Percentiles rank a stretch among this genome's conserved stretches.
These are phyloP conservation scores for Strongylocentrotus purpuratus DNA, from an alignment of 35 echinoderm and acorn worm species.

Conservation along the genomic window DNA sequence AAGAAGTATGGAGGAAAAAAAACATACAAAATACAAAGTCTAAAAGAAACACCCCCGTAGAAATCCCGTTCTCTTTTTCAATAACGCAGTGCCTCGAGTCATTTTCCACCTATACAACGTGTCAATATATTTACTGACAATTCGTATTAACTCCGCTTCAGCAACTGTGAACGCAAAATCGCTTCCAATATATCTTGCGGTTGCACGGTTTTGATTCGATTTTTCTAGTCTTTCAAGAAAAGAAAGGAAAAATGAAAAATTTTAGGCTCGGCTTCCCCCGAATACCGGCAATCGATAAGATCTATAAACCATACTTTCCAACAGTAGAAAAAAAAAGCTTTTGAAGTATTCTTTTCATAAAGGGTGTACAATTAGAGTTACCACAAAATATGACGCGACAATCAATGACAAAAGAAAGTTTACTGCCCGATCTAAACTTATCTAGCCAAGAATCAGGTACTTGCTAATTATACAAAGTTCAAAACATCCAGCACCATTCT, in stretches of 20 bases:
- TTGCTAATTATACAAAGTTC: not conserved
- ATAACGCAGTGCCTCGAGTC: not conserved
- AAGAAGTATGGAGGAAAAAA: not conserved
- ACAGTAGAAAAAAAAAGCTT: not conserved
- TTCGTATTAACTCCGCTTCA: constrained; percentile 4
- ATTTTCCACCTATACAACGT: constrained; percentile 36
- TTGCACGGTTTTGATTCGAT: not conserved
- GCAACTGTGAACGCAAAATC: constrained; percentile 20
- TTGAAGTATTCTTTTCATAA: not conserved
- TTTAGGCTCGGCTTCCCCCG: constrained; percentile 7
- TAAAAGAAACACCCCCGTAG: not conserved
- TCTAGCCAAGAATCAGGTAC: not conserved
- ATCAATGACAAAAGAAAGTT: not conserved
- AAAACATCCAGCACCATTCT: not conserved
- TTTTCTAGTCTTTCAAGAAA: constrained; percentile 3
- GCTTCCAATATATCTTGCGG: constrained; percentile 20
- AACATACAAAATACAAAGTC: not conserved
- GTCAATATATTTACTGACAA: constrained; percentile 26
- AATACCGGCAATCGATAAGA: constrained; percentile 18
- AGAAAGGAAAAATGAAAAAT: not conserved
- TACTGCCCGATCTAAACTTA: not conserved
- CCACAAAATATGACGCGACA: constrained; percentile 1
- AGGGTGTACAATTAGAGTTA: not conserved
- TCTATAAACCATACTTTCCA: not conserved
- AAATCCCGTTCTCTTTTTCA: not conserved